Base-by-base conservation (phyloP, 2,113 vertebrate species). In the Pandion haliaetus region DNA sequence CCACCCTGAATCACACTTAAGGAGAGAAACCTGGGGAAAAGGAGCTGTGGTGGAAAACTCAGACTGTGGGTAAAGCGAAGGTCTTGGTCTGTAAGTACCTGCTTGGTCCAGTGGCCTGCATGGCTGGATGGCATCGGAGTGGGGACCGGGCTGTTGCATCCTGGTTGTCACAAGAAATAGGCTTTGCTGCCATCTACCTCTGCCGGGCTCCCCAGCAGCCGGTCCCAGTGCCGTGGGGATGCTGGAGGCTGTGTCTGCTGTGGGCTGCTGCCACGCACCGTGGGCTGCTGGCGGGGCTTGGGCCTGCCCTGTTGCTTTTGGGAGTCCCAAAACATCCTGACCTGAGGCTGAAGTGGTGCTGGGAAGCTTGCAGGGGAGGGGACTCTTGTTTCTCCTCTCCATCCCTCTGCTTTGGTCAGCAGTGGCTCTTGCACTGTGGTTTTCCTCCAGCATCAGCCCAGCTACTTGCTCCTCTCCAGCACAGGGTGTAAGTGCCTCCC, bases 141-240 rank as follows among this genome's bases (percentile, higher is more conserved):
- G 0, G 73, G 62, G 63, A 24, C 31, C 0, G 1, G 50, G 54
- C 63, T 95, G 87, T 38, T 25, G 5, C 94, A 59, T 81, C 92
- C 76, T 6, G 6, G 55, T n/a, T 80, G 91, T 49, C 0, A 4
- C 91, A 86, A 93, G 80, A 81, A 82, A 77, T 3, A 93, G 91
- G 66, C 93, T 96, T 54, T 97, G 95, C 92, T 95, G 83, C 84
- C 95, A 90, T 74, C 93, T 97, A 78, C 78, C 90, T 96, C 88
- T 29, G 7, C 61, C 7, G 59, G 59, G 23, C 36, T 90, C 50
- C 76, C 81, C 21, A 3, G 36, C 92, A 69, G 36, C 62, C 7
- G 11, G 57, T 31, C 62, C n/a, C 5, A 14, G 25, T 18, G 52
- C 67, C 7, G 3, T 40, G 49, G 76, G 92, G 69, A 25, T 4